These are phyloP conservation scores for Drosophila kurseongensis DNA, from an alignment of 1,140 invertebrate species.

Conservation along the genomic window DNA sequence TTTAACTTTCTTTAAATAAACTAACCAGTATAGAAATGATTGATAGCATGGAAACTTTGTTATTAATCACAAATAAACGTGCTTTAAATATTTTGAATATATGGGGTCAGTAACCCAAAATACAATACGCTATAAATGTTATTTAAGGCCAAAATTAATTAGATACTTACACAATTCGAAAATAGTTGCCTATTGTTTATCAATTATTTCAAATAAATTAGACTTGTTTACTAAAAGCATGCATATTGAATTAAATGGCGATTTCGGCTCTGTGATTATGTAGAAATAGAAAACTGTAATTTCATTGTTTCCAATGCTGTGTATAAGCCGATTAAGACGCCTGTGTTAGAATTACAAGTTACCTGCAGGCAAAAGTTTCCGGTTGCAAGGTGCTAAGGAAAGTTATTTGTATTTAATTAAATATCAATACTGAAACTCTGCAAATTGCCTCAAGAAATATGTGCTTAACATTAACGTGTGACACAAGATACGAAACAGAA, in stretches of 20 bases:
- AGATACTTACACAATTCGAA: too few relatives aligned
- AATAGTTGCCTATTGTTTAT: too few relatives aligned
- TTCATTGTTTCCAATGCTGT: neutral
- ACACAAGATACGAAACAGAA: neutral
- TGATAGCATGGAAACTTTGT: too few relatives aligned
- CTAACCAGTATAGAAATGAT: neutral
- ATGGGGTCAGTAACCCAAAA: too few relatives aligned
- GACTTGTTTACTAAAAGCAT: too few relatives aligned
- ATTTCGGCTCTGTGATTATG: too few relatives aligned
- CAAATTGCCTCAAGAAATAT: slow-evolving; percentile 4
- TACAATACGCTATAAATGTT: too few relatives aligned
- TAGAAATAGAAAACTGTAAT: too few relatives aligned
- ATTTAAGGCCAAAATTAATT: too few relatives aligned
- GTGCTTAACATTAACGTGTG: slow-evolving; percentile 3
- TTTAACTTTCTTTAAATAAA: neutral
- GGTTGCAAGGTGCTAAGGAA: neutral
- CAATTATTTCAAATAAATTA: too few relatives aligned
- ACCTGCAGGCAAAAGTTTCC: neutral
- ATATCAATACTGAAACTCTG: neutral
- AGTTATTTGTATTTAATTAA: slow-evolving; percentile 2
- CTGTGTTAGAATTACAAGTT: neutral
- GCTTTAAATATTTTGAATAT: neutral
- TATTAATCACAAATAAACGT: too few relatives aligned
- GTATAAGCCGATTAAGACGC: neutral
- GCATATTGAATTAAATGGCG: too few relatives aligned